phyloP scores from a whole-genome alignment of 2,797 vertebrate genomes.

The Labroides dimidiatus region DNA sequence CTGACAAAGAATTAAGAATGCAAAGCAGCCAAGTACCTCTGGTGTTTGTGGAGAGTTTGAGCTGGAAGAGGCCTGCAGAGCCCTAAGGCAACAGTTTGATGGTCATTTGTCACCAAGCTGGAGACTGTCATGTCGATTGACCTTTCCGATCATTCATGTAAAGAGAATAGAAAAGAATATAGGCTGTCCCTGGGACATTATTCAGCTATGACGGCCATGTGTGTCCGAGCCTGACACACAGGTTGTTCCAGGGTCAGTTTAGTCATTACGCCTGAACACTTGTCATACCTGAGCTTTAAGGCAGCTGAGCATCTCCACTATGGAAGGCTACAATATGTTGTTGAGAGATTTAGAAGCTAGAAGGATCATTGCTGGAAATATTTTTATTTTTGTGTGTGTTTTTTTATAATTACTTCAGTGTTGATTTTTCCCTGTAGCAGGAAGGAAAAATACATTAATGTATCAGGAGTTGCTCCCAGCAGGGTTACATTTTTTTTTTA shows the following conservation, averaged over 20 bases:
- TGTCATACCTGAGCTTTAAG: not conserved
- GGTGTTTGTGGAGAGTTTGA: slow-evolving; percentile 29
- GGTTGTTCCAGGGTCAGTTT: not conserved
- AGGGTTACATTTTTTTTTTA: too few relatives aligned
- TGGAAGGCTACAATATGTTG: not conserved
- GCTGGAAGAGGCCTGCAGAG: slow-evolving; percentile 38
- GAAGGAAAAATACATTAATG: too few relatives aligned
- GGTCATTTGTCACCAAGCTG: slow-evolving; percentile 48
- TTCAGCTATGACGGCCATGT: not conserved
- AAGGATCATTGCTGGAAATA: not conserved
- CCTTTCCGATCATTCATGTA: slow-evolving; percentile 35
- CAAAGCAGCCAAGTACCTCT: slow-evolving; percentile 28
- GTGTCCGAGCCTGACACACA: not conserved
- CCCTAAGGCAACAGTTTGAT: slow-evolving; percentile 43
- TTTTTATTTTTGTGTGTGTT: too few relatives aligned
- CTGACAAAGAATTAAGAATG: slow-evolving; percentile 39
- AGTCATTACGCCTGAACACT: not conserved
- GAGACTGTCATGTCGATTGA: slow-evolving; percentile 50
- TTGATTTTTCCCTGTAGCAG: not conserved
- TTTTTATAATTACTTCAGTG: too few relatives aligned
- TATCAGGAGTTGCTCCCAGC: too few relatives aligned
- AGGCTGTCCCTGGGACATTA: not conserved
- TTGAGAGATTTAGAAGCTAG: not conserved
- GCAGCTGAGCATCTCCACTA: slow-evolving; percentile 5
- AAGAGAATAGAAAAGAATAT: slow-evolving; percentile 2